Base-by-base conservation (phyloP, 2,797 vertebrate genomes). In the Hydrolagus colliei region DNA sequence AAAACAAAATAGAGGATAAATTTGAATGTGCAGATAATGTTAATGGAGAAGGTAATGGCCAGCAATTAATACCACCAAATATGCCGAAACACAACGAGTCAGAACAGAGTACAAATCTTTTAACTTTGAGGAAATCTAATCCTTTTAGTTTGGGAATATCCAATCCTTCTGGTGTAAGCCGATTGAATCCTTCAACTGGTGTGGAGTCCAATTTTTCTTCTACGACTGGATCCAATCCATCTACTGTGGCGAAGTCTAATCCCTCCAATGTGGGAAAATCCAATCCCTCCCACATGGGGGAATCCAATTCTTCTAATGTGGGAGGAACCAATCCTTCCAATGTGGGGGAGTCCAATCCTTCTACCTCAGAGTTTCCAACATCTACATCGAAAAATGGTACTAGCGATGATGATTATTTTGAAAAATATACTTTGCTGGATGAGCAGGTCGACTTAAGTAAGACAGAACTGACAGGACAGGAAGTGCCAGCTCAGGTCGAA, bases 341-440 rank as follows among this genome's bases (percentile, higher is more conserved):
- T 68, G 14, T 16, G 18, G 4, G 1, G 4, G 32, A 9, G 22
- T 71, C 16, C 20, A 84, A 84, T n/a, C 18, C 27, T 10, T 32
- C 65, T 13, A 9, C 75, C 18, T 20, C n/a, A 20, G 75, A 77
- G 67, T 18, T 22, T 9, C 63, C 90, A 85, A 88, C 88, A 88
- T 82, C 86, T 86, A 88, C 88, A 87, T n/a, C 32, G 27, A 90
- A 89, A 89, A 91, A 90, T 61, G 89, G 88, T 86, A 84, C 87
- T 0, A 76, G 86, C 1, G 94, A 96, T 87, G 91, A 95, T 86
- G 97, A 99, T 92, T 98, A 98, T 92, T 96, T 98, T 90, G 97
- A 97, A 92, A 97, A 97, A 89, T 97, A 97, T 86, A 98, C 95
- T 9, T 91, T 99, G 88, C 89, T 97, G 88, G 96, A 98, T 90